phyloP scores from a whole-genome alignment of 2,797 vertebrate species.

The Enteromius paludinosus region DNA sequence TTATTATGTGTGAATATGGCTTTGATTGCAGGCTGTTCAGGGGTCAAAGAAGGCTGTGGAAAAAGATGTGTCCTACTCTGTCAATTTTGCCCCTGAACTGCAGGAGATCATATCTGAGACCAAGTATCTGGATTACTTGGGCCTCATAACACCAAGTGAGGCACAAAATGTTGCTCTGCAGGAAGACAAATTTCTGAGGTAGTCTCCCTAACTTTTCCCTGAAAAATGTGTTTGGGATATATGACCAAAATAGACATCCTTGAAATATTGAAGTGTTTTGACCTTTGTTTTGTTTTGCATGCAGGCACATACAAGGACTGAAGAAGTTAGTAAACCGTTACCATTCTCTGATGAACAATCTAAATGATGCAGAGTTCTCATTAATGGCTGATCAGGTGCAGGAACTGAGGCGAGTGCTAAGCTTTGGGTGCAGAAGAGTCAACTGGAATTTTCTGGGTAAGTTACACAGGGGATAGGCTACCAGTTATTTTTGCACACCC shows the following conservation, averaged over 20 bases:
- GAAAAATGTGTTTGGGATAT: neutral
- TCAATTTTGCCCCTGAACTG: slow-evolving; percentile 87
- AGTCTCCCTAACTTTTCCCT: neutral
- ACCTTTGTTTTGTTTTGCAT: neutral
- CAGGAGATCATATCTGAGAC: slow-evolving; percentile 86
- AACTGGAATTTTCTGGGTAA: slow-evolving; percentile 92
- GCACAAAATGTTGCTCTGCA: slow-evolving; percentile 83
- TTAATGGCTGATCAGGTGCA: slow-evolving; percentile 82
- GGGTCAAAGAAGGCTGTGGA: slow-evolving; percentile 55
- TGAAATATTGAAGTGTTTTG: neutral
- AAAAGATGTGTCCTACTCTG: slow-evolving; percentile 66
- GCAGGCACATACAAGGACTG: slow-evolving; percentile 82
- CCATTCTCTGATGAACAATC: slow-evolving; percentile 75
- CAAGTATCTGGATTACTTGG: slow-evolving; percentile 83
- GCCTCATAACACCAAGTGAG: slow-evolving; percentile 79
- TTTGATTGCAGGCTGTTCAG: slow-evolving; percentile 22
- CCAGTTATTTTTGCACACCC: neutral
- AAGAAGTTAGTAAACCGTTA: slow-evolving; percentile 78
- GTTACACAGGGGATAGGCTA: too few species aligned
- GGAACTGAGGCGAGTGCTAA: slow-evolving; percentile 77
- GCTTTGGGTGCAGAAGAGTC: slow-evolving; percentile 81
- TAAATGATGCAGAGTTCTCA: slow-evolving; percentile 79
- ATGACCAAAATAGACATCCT: neutral
- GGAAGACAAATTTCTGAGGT: slow-evolving; percentile 84
- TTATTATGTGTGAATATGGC: slow-evolving; percentile 13